Conservation (phyloP, 1,140 invertebrate genomes). For the Adoxophyes honmai region DNA sequence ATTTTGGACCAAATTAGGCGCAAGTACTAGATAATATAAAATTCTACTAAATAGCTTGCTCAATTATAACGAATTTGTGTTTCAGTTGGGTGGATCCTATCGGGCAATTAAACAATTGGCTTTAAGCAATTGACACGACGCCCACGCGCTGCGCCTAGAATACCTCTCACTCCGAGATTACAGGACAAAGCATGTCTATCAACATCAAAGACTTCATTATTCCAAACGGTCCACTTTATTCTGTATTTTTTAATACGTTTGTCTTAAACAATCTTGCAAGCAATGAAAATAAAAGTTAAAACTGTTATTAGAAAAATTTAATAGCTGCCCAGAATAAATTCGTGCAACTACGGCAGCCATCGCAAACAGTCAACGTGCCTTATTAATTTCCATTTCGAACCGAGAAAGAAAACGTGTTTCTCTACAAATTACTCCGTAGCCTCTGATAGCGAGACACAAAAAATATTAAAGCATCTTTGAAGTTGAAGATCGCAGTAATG, state of each 20-base stretch:
- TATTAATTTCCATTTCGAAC: constrained; percentile 25
- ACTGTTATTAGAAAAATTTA: background rate
- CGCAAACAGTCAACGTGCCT: constrained; percentile 14
- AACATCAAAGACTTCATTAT: no score
- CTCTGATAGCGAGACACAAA: constrained; percentile 27
- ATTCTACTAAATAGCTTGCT: no score
- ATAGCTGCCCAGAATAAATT: background rate
- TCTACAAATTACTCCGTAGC: constrained; percentile 26
- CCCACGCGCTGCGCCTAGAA: no score
- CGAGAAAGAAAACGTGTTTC: constrained; percentile 19
- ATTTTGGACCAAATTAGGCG: constrained; percentile 20
- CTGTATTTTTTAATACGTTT: no score
- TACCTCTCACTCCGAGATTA: no score
- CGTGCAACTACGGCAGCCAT: background rate
- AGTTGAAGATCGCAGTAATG: constrained; percentile 44
- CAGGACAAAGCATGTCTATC: no score
- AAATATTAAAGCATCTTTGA: constrained; percentile 26
- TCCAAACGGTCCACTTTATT: no score
- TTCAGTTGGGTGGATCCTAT: no score
- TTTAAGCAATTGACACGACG: no score
- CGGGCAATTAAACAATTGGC: no score
- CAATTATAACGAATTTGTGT: no score
- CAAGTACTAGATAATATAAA: background rate
- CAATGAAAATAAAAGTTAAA: background rate
- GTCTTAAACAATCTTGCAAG: no score